Percentiles rank a stretch among this genome's conserved stretches.
Evolutionary conservation across 2,888 invertebrate genomes (phyloP).

Genomic region (Beris chalybata): DNA sequence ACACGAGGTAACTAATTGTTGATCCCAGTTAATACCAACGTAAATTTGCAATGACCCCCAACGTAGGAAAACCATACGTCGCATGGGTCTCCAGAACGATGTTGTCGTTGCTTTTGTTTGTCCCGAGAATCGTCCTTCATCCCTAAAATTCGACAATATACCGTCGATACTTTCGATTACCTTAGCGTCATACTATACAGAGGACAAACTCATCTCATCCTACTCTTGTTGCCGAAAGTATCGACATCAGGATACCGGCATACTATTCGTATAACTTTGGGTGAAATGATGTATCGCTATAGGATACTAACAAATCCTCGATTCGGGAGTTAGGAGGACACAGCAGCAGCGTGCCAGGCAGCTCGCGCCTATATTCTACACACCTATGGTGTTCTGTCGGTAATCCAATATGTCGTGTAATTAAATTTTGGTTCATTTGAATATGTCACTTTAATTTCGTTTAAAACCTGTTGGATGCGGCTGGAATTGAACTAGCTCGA

Average conservation of each 20-base stretch:
- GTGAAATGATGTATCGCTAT: slow-evolving; percentile 5
- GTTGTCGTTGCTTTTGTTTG: slow-evolving; percentile 24
- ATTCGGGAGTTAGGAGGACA: neutral
- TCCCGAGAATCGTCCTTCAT: neutral
- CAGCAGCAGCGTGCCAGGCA: slow-evolving; percentile 6
- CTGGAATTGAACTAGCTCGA: slow-evolving; percentile 14
- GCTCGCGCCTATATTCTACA: slow-evolving; percentile 39
- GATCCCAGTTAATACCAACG: slow-evolving; percentile 37
- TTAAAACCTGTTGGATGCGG: slow-evolving; percentile 40
- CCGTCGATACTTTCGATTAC: slow-evolving; percentile 18
- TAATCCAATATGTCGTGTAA: slow-evolving; percentile 58
- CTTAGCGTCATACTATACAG: neutral
- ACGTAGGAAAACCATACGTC: slow-evolving; percentile 12
- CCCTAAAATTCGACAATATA: slow-evolving; percentile 16
- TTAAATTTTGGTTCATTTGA: slow-evolving; percentile 58
- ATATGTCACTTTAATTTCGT: slow-evolving; percentile 48
- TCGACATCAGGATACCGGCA: slow-evolving; percentile 16
- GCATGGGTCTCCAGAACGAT: neutral
- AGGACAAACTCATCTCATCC: neutral
- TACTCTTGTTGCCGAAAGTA: slow-evolving; percentile 14
- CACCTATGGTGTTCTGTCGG: slow-evolving; percentile 40
- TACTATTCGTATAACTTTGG: neutral
- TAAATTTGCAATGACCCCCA: slow-evolving; percentile 35
- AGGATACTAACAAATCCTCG: slow-evolving; percentile 14
- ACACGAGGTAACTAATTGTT: slow-evolving; percentile 37